A percentile compares a stretch with the other conserved stretches of the same genome.
phyloP scores from a whole-genome alignment of 2,888 invertebrate genomes.

The Drosophila tanythrix region DNA sequence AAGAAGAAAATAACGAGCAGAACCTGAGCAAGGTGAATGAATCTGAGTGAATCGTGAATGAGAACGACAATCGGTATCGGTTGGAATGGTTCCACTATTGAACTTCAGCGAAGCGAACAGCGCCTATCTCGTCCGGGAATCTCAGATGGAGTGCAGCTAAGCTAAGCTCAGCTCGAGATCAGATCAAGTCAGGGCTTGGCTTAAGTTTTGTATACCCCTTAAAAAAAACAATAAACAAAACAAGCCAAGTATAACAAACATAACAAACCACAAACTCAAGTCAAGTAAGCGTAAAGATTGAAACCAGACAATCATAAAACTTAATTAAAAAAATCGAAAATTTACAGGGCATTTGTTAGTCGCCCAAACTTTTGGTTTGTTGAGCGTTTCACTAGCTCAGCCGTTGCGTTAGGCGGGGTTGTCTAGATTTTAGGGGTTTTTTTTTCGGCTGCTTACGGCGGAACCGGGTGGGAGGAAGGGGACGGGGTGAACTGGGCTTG shows the following conservation, averaged over 20 bases:
- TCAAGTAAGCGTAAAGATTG: neutral
- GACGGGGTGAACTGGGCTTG: slow-evolving; percentile 3
- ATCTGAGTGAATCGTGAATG: slow-evolving; percentile 16
- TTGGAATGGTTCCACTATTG: slow-evolving; percentile 50
- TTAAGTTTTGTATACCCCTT: neutral
- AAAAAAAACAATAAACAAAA: neutral
- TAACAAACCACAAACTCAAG: neutral
- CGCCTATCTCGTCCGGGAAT: slow-evolving; percentile 49
- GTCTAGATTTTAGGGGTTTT: neutral
- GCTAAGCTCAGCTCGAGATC: neutral
- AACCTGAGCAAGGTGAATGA: slow-evolving; percentile 60
- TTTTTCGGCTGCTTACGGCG: neutral
- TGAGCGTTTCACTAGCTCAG: slow-evolving; percentile 23
- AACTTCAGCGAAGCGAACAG: slow-evolving; percentile 79
- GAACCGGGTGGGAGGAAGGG: no score
- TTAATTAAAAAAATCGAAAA: no score
- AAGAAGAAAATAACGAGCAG: neutral
- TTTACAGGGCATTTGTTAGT: neutral
- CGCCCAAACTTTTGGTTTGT: neutral
- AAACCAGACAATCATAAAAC: no score
- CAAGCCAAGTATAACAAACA: neutral
- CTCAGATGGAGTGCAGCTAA: slow-evolving; percentile 34
- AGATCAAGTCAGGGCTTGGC: neutral
- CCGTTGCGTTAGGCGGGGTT: slow-evolving; percentile 20
- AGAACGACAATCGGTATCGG: slow-evolving; percentile 50